Evolutionary conservation across 2,797 vertebrate genomes (phyloP).

Genomic region (Rhinophrynus dorsalis): DNA sequence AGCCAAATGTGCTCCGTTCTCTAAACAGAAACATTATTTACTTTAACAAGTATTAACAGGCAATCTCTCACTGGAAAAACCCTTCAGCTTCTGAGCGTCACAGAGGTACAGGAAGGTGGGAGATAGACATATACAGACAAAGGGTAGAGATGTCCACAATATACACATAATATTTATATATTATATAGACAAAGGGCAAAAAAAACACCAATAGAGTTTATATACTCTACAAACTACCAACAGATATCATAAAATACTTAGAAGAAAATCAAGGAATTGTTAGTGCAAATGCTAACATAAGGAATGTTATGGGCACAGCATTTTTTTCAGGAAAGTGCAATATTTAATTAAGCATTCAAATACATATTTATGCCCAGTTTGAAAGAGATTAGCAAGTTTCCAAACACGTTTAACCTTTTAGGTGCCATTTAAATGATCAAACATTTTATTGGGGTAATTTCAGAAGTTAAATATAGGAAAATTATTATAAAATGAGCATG

Average conservation of each 20-base stretch:
- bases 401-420: no score
- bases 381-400: no score
- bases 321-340: no score
- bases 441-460: no score
- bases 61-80: constrained; percentile 35
- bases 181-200: background rate
- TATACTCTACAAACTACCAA: background rate
- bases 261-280: background rate
- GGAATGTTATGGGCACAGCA: no score
- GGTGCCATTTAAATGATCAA: no score
- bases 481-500: no score
- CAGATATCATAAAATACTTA: background rate
- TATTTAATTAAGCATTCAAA: no score
- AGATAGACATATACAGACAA: constrained; percentile 29
- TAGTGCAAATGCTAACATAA: background rate
- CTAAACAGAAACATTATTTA: constrained; percentile 45
- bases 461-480: no score
- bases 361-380: no score
- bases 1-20: constrained; percentile 20
- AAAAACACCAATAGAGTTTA: background rate
- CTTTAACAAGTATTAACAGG: constrained; percentile 44
- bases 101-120: constrained; percentile 34
- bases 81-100: constrained; percentile 18
- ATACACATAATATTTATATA: constrained; percentile 22
- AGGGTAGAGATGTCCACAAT: constrained; percentile 10